Conservation (phyloP, 2,888 invertebrate genomes). For the Chymomyza amoena region DNA sequence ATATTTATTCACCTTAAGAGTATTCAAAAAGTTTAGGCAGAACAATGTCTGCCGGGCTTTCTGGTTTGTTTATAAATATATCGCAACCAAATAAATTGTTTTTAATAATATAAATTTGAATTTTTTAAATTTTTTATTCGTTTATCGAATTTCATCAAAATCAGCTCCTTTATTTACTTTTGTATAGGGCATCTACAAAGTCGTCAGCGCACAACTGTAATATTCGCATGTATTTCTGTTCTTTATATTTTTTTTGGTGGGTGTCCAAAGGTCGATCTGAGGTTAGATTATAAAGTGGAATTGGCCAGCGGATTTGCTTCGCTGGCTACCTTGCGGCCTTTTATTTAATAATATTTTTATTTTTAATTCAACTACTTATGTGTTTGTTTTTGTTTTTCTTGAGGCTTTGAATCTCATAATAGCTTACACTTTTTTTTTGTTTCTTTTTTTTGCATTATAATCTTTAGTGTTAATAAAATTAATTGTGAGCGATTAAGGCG, state of each 20-base stretch:
- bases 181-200: too few relatives aligned
- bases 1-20: too few relatives aligned
- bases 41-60: too few relatives aligned
- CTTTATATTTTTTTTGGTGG: neutral
- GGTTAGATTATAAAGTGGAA: conserved; percentile 38
- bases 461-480: conserved; percentile 60
- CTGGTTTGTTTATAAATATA: too few relatives aligned
- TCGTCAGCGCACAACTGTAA: neutral
- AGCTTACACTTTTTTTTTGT: neutral
- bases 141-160: too few relatives aligned
- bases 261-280: conserved; percentile 42
- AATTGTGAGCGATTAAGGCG: conserved; percentile 55
- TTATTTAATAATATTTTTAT: conserved; percentile 11
- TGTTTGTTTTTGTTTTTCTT: neutral
- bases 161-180: too few relatives aligned
- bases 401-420: neutral
- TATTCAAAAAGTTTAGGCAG: too few relatives aligned
- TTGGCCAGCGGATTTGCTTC: conserved; percentile 51
- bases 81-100: too few relatives aligned
- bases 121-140: too few relatives aligned
- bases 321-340: conserved; percentile 42
- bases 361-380: conserved; percentile 1
- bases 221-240: neutral
- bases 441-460: conserved; percentile 42
- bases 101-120: too few relatives aligned